A percentile compares a stretch with the other conserved stretches of the same genome.
phyloP scores from a whole-genome alignment of 2,113 vertebrate genomes.

The Proterorhinus semilunaris region DNA sequence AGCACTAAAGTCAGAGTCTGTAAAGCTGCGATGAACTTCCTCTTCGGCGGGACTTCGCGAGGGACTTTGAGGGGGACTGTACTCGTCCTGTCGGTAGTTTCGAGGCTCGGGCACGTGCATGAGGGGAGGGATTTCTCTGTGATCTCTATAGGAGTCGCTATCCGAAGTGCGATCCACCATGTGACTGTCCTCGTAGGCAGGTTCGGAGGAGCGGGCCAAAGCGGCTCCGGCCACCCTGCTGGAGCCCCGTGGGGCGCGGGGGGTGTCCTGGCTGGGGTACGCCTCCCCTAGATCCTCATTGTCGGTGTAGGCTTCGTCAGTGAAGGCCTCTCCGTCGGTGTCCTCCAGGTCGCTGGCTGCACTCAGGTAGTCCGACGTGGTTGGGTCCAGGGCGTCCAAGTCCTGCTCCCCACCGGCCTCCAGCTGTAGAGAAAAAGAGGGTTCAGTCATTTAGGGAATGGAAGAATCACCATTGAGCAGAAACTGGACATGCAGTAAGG shows the following conservation, averaged over 20 bases:
- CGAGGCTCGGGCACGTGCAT: slow-evolving; percentile 51
- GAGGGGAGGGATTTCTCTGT: slow-evolving; percentile 63
- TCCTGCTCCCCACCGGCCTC: slow-evolving; percentile 78
- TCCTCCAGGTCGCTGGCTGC: slow-evolving; percentile 94
- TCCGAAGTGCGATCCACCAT: slow-evolving; percentile 4
- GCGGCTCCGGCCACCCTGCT: slow-evolving; percentile 35
- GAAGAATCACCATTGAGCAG: no score
- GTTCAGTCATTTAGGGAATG: no score
- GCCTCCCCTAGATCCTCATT: slow-evolving; percentile 82
- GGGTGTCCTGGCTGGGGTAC: slow-evolving; percentile 56
- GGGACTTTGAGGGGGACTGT: slow-evolving; percentile 31
- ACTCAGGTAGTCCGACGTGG: slow-evolving; percentile 84
- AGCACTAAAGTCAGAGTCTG: slow-evolving; percentile 69
- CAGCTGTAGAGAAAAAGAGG: slow-evolving; percentile 67
- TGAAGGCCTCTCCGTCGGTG: slow-evolving; percentile 83
- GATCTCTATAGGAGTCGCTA: slow-evolving; percentile 25
- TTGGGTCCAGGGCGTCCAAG: slow-evolving; percentile 72
- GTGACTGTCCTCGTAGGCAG: slow-evolving; percentile 45
- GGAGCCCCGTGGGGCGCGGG: slow-evolving; percentile 28
- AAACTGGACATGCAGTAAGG: no score
- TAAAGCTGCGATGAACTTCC: slow-evolving; percentile 59
- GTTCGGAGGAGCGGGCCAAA: slow-evolving; percentile 62
- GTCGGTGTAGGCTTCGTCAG: slow-evolving; percentile 81
- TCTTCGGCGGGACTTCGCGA: slow-evolving; percentile 23
- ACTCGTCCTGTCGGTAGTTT: background rate